Percentiles rank a stretch among this genome's conserved stretches.
Conservation (phyloP, 2,113 vertebrate genomes). For the Gallinago undulata region DNA sequence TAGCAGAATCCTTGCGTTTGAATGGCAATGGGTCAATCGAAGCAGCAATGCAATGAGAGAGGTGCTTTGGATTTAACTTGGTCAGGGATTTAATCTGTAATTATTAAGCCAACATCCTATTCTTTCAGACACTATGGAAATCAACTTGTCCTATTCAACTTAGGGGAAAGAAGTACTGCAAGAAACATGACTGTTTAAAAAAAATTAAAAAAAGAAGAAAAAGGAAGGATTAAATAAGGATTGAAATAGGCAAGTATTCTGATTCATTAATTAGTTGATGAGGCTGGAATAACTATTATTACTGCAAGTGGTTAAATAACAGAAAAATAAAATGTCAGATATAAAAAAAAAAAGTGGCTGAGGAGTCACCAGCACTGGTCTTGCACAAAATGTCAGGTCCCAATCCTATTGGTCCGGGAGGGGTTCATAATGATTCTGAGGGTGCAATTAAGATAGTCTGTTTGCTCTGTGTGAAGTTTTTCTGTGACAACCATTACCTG, state of each 20-base stretch:
- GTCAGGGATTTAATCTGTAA: not conserved
- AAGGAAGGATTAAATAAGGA: not conserved
- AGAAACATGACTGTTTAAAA: not conserved
- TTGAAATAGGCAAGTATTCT: not conserved
- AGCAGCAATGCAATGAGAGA: not conserved
- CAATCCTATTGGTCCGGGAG: too few species aligned
- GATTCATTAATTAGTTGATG: not conserved
- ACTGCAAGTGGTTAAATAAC: not conserved
- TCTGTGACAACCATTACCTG: not conserved
- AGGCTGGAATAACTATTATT: not conserved
- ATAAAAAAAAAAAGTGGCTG: not conserved
- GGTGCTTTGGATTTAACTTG: conserved; percentile 24
- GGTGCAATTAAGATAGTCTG: too few species aligned
- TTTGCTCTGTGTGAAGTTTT: not conserved
- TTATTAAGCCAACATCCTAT: not conserved
- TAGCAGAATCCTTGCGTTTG: not conserved
- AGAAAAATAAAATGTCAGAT: not conserved
- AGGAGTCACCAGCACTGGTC: not conserved
- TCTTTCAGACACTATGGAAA: not conserved
- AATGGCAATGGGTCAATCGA: not conserved
- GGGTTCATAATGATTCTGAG: too few species aligned
- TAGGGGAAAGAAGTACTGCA: not conserved
- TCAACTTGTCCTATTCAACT: not conserved
- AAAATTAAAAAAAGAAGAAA: not conserved
- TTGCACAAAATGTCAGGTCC: not conserved